Base-by-base conservation (phyloP, 2,797 vertebrate genomes). In the Hoplostethus atlanticus region DNA sequence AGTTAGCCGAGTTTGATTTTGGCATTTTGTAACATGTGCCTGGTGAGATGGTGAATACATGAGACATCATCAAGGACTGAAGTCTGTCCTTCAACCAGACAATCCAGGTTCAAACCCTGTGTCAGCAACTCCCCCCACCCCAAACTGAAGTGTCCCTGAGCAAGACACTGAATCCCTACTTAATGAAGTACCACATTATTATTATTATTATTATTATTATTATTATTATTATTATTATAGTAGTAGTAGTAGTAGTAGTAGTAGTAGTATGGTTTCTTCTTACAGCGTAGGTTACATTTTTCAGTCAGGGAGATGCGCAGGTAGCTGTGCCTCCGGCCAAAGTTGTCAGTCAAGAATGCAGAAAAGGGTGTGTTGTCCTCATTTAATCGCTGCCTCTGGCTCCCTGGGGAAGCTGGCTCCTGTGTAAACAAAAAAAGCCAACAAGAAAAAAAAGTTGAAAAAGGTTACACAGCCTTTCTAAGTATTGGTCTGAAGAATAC, bases 211-310 rank as follows among this genome's bases (percentile, higher is more conserved):
- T n/a, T n/a, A n/a, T n/a, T n/a, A n/a, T n/a, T n/a, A n/a, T n/a
- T n/a, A n/a, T n/a, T n/a, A n/a, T n/a, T n/a, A n/a, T n/a, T n/a
- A n/a, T n/a, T n/a, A n/a, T n/a, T n/a, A n/a, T n/a, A n/a, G n/a
- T n/a, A n/a, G n/a, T n/a, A n/a, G n/a, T n/a, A n/a, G n/a, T n/a
- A n/a, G n/a, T n/a, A n/a, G n/a, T n/a, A n/a, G n/a, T n/a, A n/a
- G n/a, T n/a, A n/a, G n/a, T n/a, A n/a, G n/a, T n/a, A n/a, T 7
- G 12, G 48, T 2, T 25, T 16, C 34, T 25, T 96, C 98, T 97
- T 89, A 99, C 98, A 99, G 82, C 98, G 94, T 15, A 99, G 96
- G 90, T 99, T 99, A 88, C 98, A 99, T 83, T 96, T 99, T 91
- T 99, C 98, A 0, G 98, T 99, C 84, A 99, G 89, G 0, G 97